Percentiles rank a stretch among this genome's conserved stretches.
Evolutionary conservation across 2,113 vertebrate species (phyloP).

Genomic region (Xenotilapia leptura): DNA sequence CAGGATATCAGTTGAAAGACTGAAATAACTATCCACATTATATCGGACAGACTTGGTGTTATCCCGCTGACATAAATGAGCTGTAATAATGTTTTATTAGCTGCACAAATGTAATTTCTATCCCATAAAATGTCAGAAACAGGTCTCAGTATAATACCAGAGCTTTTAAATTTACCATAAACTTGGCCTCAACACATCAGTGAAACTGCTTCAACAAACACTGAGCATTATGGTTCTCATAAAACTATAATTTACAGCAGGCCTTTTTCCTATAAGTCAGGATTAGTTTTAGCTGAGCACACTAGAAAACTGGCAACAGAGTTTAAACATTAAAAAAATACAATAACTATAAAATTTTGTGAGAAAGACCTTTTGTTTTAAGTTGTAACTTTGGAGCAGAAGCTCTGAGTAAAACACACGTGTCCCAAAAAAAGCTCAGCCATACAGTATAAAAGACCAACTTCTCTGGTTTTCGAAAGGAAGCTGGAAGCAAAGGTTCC

Average conservation of each 20-base stretch:
- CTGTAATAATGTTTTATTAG: neutral
- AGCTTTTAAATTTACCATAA: neutral
- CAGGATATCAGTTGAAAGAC: neutral
- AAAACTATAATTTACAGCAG: neutral
- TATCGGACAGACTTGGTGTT: neutral
- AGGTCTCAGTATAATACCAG: neutral
- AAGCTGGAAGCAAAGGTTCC: slow-evolving; percentile 13
- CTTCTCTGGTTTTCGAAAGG: slow-evolving; percentile 19
- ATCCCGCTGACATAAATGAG: neutral
- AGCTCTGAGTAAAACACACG: neutral
- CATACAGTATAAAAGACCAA: slow-evolving; percentile 1
- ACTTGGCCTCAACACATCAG: neutral
- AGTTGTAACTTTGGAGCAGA: neutral
- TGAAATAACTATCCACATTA: neutral
- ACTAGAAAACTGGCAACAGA: neutral
- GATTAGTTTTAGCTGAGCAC: neutral
- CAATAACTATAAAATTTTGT: neutral
- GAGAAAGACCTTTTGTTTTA: neutral
- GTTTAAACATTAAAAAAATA: neutral
- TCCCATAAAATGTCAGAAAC: neutral
- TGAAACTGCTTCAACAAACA: neutral
- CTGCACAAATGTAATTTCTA: neutral
- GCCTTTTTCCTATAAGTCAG: neutral
- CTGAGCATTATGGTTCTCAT: neutral
- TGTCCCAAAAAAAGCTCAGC: neutral